Conservation (phyloP, 1,140 invertebrate species). For the Drosophila ficusphila region DNA sequence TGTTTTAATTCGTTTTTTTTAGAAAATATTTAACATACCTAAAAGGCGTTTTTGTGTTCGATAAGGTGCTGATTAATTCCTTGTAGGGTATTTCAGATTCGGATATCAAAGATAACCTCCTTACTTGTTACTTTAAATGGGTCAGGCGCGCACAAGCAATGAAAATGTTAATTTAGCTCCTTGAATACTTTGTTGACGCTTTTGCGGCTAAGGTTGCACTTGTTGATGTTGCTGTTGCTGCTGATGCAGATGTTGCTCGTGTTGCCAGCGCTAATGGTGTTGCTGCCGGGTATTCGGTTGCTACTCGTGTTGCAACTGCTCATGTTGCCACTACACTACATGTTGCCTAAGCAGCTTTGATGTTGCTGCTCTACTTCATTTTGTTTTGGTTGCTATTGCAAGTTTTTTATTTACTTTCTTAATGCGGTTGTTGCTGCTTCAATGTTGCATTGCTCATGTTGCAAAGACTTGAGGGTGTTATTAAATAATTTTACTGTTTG, state of each 20-base stretch:
- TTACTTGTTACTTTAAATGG: constrained; percentile 27
- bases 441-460: background rate
- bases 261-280: background rate
- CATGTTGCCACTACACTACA: background rate
- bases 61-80: too few relatives aligned
- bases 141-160: constrained; percentile 44
- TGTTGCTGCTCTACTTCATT: background rate
- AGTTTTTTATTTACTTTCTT: too few relatives aligned
- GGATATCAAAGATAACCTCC: background rate
- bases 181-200: constrained; percentile 23
- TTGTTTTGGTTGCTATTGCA: background rate
- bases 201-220: background rate
- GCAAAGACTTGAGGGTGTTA: too few relatives aligned
- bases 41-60: too few relatives aligned
- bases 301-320: too few relatives aligned
- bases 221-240: background rate
- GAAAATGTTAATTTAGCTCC: constrained; percentile 33
- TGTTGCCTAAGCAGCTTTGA: too few relatives aligned
- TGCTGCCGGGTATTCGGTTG: background rate
- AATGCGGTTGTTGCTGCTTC: background rate
- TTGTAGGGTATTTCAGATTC: background rate
- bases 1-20: too few relatives aligned
- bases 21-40: too few relatives aligned
- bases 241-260: background rate
- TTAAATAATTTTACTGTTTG: background rate